Evolutionary conservation across 2,888 invertebrate species (phyloP).

Genomic region (Meganola albula): DNA sequence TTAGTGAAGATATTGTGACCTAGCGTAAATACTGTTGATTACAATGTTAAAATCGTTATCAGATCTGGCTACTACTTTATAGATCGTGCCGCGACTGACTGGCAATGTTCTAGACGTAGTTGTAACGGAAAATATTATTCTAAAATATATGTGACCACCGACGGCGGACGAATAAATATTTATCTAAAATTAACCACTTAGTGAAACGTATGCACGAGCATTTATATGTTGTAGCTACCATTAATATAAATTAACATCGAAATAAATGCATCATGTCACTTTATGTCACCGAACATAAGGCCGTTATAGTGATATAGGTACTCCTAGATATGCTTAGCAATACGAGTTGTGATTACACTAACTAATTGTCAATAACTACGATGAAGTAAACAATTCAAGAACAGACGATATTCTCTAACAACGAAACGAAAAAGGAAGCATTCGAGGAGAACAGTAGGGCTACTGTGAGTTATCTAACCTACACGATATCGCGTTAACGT

Average conservation of each 20-base stretch:
- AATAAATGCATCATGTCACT: constrained; percentile 78
- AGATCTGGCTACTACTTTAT: constrained; percentile 62
- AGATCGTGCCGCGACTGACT: constrained; percentile 31
- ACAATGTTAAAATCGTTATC: constrained; percentile 54
- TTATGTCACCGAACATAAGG: constrained; percentile 71
- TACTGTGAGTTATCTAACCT: too few relatives aligned
- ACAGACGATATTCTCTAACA: constrained; percentile 46
- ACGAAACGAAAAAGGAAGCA: constrained; percentile 65
- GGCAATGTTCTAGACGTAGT: constrained; percentile 43
- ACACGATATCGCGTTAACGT: too few relatives aligned
- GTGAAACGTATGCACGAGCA: constrained; percentile 67
- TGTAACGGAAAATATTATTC: constrained; percentile 55
- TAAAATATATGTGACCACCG: constrained; percentile 50
- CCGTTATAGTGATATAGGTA: constrained; percentile 61
- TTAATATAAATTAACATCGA: constrained; percentile 74
- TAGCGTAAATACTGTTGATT: constrained; percentile 61
- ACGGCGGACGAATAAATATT: constrained; percentile 63
- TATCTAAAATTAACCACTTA: constrained; percentile 66
- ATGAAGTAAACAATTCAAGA: constrained; percentile 50
- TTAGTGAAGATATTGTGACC: constrained; percentile 56
- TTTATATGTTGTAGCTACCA: constrained; percentile 73
- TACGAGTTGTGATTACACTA: constrained; percentile 71
- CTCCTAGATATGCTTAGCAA: constrained; percentile 66
- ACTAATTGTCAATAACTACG: constrained; percentile 60
- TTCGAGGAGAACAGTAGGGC: constrained; percentile 4